Evolutionary conservation across 2,888 invertebrate species (phyloP).

Genomic region (Fissipunctia ypsillon): DNA sequence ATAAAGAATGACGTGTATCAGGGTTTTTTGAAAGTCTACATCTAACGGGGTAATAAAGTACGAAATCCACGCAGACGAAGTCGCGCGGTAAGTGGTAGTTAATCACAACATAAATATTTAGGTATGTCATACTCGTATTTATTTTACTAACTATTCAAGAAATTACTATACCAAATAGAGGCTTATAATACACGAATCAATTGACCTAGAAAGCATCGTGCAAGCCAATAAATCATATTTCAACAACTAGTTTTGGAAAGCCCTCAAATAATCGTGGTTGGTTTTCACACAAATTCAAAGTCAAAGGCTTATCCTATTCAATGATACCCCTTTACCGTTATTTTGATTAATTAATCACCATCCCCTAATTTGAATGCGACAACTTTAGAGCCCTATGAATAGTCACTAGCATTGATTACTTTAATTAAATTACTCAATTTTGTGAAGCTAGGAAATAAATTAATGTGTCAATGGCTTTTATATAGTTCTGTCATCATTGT

Average conservation of each 20-base stretch:
- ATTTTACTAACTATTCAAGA: not conserved
- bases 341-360: constrained; percentile 79
- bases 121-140: not conserved
- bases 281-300: constrained; percentile 47
- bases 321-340: constrained; percentile 60
- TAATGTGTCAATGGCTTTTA: not conserved
- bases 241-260: constrained; percentile 49
- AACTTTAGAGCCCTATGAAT: constrained; percentile 73
- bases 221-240: constrained; percentile 59
- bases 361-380: constrained; percentile 73
- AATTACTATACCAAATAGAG: not conserved
- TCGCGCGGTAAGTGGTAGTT: no score
- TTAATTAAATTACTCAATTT: constrained; percentile 59
- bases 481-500: constrained; percentile 11
- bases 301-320: constrained; percentile 57
- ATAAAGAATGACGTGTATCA: no score
- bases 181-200: constrained; percentile 12
- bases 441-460: constrained; percentile 19
- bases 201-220: not conserved
- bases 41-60: no score
- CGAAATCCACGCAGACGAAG: no score
- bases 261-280: constrained; percentile 36
- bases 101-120: no score
- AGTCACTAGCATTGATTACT: constrained; percentile 42
- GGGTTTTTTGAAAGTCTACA: no score